Percentiles rank a stretch among this genome's conserved stretches.
Conservation (phyloP, 1,140 invertebrate genomes). For the Thaumetopoea pityocampa region DNA sequence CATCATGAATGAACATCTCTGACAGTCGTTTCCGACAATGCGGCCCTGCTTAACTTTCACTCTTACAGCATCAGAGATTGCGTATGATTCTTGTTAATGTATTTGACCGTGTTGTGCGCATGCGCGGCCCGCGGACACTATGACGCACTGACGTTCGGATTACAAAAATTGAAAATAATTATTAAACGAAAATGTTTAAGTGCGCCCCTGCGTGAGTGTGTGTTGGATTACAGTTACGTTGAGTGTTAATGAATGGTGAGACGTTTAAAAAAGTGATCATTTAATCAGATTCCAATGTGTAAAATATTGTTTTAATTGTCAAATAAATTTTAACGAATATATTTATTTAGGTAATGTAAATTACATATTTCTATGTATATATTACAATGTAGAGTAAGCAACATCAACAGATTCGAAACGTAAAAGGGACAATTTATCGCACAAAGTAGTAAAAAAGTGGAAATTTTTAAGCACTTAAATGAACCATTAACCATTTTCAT, state of each 20-base stretch:
- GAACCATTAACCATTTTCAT: no score
- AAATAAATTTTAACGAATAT: no score
- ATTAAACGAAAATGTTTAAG: conserved; percentile 12
- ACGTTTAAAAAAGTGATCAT: conserved; percentile 4
- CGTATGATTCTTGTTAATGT: conserved; percentile 33
- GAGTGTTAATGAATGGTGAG: conserved; percentile 5
- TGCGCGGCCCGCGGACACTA: conserved; percentile 25
- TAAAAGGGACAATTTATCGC: no score
- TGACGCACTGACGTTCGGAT: conserved; percentile 2
- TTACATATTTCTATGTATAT: no score
- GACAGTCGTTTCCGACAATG: conserved; percentile 4
- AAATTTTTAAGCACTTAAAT: no score
- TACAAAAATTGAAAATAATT: conserved; percentile 7
- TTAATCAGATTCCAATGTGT: not conserved
- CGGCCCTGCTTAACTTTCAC: conserved; percentile 49
- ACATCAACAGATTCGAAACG: no score
- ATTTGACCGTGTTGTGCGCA: conserved; percentile 30
- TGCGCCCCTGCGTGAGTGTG: conserved; percentile 19
- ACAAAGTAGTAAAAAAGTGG: no score
- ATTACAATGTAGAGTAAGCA: no score
- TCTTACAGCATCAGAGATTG: conserved; percentile 51
- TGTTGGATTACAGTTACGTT: conserved; percentile 23
- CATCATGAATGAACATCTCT: conserved; percentile 11
- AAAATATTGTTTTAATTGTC: no score
- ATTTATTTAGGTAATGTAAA: no score